A percentile compares a stretch with the other conserved stretches of the same genome.
Evolutionary conservation across 2,113 vertebrate genomes (phyloP).

Genomic region (Mixornis gularis): DNA sequence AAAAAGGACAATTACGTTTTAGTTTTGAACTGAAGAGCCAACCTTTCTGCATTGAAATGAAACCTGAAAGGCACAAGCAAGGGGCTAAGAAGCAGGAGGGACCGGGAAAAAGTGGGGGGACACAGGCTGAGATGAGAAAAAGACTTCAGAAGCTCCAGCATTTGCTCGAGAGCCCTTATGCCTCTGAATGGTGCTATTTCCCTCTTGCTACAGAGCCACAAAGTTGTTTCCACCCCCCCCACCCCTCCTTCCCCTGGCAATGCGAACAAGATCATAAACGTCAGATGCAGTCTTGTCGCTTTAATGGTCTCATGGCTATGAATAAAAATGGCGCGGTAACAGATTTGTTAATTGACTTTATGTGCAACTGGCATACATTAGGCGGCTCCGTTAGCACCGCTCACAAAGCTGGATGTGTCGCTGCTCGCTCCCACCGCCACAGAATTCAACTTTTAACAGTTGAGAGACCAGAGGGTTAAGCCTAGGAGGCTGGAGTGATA

Average conservation of each 20-base stretch:
- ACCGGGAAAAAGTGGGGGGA: not conserved
- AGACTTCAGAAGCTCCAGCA: constrained; percentile 1
- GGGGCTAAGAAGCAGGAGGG: not conserved
- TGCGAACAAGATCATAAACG: constrained; percentile 50
- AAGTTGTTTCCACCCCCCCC: constrained; percentile 23
- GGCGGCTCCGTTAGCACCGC: constrained; percentile 6
- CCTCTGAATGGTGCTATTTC: constrained; percentile 11
- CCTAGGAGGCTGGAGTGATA: constrained; percentile 66
- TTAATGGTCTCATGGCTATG: constrained; percentile 56
- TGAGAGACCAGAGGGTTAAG: constrained; percentile 63
- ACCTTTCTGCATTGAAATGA: constrained; percentile 17
- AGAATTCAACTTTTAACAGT: constrained; percentile 56
- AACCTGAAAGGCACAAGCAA: constrained; percentile 30
- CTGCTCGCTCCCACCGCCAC: constrained; percentile 18
- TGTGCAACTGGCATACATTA: constrained; percentile 35
- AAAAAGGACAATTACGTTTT: constrained; percentile 8
- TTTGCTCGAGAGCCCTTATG: constrained; percentile 17
- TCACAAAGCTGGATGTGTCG: constrained; percentile 11
- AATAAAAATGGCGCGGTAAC: constrained; percentile 66
- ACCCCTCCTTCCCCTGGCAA: constrained; percentile 39
- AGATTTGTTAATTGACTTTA: constrained; percentile 63
- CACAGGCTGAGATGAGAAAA: not conserved
- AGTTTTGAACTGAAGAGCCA: constrained; percentile 49
- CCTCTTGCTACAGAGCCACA: not conserved
- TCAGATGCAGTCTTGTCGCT: constrained; percentile 59